These are phyloP conservation scores for Dasypus novemcinctus DNA, from an alignment of 2,113 vertebrate species.

Conservation along the genomic window DNA sequence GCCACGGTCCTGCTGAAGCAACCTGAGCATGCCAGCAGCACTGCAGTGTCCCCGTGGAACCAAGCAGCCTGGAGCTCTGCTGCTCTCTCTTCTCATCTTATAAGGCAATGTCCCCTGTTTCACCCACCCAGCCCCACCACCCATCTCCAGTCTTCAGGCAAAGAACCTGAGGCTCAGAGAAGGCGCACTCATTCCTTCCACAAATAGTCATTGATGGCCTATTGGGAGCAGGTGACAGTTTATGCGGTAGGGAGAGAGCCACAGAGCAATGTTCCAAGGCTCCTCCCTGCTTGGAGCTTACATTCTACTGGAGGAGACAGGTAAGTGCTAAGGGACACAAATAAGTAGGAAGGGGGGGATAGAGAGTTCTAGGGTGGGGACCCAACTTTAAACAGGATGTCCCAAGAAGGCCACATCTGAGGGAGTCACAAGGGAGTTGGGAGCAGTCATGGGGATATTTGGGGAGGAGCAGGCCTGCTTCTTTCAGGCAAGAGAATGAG, in stretches of 20 bases:
- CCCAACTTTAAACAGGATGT: neutral
- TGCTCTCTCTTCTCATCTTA: neutral
- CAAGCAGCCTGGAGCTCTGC: neutral
- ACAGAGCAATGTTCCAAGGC: neutral
- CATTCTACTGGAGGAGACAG: neutral
- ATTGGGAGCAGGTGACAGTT: neutral
- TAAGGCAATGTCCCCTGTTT: neutral
- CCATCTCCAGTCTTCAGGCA: neutral
- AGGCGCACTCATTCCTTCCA: neutral
- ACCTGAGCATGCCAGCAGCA: fast-evolving
- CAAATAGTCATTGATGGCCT: neutral
- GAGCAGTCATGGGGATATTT: neutral
- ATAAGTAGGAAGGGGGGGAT: neutral
- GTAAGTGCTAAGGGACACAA: no score
- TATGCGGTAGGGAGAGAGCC: neutral
- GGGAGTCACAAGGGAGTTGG: neutral
- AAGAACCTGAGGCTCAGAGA: neutral
- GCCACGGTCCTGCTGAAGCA: neutral
- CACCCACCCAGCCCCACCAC: no score
- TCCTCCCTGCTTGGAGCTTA: neutral
- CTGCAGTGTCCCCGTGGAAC: fast-evolving
- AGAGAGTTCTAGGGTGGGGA: neutral
- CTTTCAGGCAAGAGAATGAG: neutral
- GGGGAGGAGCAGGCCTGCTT: neutral
- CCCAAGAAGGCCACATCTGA: neutral